Evolutionary conservation across 2,888 invertebrate genomes (phyloP), one percentile per base, ranked within the genome.

Genomic region (Eupithecia inturbata): DNA sequence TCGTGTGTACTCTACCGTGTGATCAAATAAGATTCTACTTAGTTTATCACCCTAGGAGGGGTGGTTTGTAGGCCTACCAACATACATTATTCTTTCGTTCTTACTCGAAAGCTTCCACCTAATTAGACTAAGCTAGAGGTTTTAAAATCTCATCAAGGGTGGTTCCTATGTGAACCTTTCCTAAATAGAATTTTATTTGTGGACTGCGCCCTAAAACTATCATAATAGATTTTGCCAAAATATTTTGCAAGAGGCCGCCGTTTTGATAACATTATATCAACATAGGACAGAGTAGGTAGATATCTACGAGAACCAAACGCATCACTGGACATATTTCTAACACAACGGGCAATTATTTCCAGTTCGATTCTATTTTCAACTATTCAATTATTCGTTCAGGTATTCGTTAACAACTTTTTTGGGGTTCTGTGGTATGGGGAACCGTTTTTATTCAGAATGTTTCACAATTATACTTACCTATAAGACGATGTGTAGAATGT

Each of bases 1-100:
- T 93, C 93, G 83, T 91, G 92, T 88, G 87, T 92, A 82, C 84
- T 90, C 89, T 91, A 87, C 86, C 91, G 89, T 93, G 85, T 90
- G 88, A 92, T 92, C 89, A 89, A 89, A 91, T 90, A 85, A 91
- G 86, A 85, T 82, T 85, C 84, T 85, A 86, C 87, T 85, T 85
- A 85, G 84, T 81, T 83, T 81, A 84, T 82, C 85, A 81, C 82
- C 81, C 84, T 80, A 80, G 75, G 80, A 80, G 80, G 84, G 85
- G 83, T 83, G 82, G 82, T 66, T 41, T n/a, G 64, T 64, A 33
- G 31, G 5, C 39, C 39, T 39, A 12, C 16, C 19, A 3, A 53
- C 10, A 16, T 31, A n/a, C 19, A 45, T 28, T 16, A 19, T 57
- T 12, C 57, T 26, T 14, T 22, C 53, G 10, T 22, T 57, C 57